Evolutionary conservation across 1,140 invertebrate species (phyloP), one percentile per base, ranked within the genome.

Genomic region (Drosophila persimilis): DNA sequence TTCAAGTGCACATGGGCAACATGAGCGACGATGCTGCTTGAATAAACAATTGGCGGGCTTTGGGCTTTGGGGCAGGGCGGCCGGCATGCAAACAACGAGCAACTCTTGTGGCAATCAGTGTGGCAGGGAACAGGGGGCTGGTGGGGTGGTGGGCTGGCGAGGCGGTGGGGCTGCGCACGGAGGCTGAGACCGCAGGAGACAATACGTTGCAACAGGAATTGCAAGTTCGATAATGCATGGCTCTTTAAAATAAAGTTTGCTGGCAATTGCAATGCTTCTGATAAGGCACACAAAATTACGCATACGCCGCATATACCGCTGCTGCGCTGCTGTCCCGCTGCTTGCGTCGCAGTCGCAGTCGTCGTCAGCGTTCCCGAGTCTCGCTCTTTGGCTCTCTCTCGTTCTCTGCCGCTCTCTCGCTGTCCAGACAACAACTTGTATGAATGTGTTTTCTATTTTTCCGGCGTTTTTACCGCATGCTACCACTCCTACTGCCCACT

Each of bases 371-470:
- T 13, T 4, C 20, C 46, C 41, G 15, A 2, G 11, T 2, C 46
- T 29, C 35, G 8, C 39, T 29, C 39, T 9, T 44, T 17, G 26
- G 2, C 8, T 44, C 29, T 13, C 24, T 4, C 35, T 26, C 22
- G 6, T 29, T 43, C 41, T 52, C 29, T 45, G 9, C 43, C 81
- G 6, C 8, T 44, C 29, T 13, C 24, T 6, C 35, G 17, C 22
- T 20, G 41, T 59, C 17, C 31, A 35, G 9, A 41, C 81, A 88
- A 88, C 81, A 86, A 86, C 83, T 86, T 86, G 81, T 86, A 86
- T 81, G 81, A 86, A 86, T 86, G 81, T 85, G 73, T 74, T 81
- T 80, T 67, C 58, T 60, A 70, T 81, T 86, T 73, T 67, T 74
- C 77, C 69, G 67, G 77, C 77, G 17, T 17, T 60, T 78, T 70